phyloP scores from a whole-genome alignment of 2,888 invertebrate genomes.

The Xanthorhoe spadicearia region DNA sequence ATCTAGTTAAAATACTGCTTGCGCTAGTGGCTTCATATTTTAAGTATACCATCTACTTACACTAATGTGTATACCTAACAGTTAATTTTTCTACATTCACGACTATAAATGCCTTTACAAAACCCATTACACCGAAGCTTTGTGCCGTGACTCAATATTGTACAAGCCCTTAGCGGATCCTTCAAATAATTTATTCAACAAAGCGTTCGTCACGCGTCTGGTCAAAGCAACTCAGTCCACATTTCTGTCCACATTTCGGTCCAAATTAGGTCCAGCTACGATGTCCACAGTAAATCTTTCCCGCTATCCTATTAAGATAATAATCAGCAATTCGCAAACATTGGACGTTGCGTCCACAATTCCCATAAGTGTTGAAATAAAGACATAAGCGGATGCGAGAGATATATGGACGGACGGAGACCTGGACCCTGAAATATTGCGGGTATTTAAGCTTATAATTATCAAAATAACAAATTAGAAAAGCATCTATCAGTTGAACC shows the following conservation, averaged over 20 bases:
- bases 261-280: conserved; percentile 35
- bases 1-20: too few species aligned
- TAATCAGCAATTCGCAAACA: conserved; percentile 75
- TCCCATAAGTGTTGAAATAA: conserved; percentile 39
- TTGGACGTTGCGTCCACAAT: conserved; percentile 57
- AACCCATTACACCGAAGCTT: background rate
- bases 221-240: conserved; percentile 36
- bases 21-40: too few species aligned
- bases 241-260: conserved; percentile 18
- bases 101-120: too few species aligned
- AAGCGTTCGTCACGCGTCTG: conserved; percentile 35
- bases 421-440: background rate
- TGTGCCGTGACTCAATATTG: conserved; percentile 6
- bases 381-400: conserved; percentile 33
- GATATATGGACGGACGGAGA: conserved; percentile 12
- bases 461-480: background rate
- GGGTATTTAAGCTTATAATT: background rate
- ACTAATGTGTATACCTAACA: too few species aligned
- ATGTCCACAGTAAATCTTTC: conserved; percentile 65
- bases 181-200: conserved; percentile 28
- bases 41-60: too few species aligned
- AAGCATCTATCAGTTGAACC: too few species aligned
- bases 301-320: conserved; percentile 76
- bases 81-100: too few species aligned
- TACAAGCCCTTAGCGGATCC: background rate